A percentile compares a stretch with the other conserved stretches of the same genome.
phyloP scores from a whole-genome alignment of 1,140 invertebrate species.

The Globodera ellingtonae region DNA sequence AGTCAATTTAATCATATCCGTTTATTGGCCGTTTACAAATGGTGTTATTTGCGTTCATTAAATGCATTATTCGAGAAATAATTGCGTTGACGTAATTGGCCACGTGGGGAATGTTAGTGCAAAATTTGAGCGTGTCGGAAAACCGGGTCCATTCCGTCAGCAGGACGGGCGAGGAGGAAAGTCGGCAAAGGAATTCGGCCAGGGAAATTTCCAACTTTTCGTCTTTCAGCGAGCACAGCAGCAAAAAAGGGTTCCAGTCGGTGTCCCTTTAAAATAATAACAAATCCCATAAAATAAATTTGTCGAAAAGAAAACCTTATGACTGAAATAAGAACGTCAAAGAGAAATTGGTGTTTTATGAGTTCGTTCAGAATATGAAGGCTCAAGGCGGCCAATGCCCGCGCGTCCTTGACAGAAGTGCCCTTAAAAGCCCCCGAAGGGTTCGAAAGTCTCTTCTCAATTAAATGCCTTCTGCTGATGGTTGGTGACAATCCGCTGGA shows the following conservation, averaged over 20 bases:
- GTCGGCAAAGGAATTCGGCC: background rate
- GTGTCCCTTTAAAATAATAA: background rate
- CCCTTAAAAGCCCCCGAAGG: too few relatives aligned
- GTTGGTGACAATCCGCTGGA: background rate
- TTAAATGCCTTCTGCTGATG: background rate
- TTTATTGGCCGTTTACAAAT: too few relatives aligned
- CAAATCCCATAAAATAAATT: background rate
- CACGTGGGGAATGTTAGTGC: background rate
- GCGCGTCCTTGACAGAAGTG: too few relatives aligned
- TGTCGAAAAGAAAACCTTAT: background rate
- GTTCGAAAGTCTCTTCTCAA: too few relatives aligned
- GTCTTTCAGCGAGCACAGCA: background rate
- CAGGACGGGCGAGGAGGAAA: background rate
- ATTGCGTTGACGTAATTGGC: background rate
- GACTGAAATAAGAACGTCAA: background rate
- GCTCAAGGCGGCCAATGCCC: background rate
- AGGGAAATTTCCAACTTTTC: background rate
- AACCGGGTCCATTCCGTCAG: background rate
- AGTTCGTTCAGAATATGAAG: background rate
- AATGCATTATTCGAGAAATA: constrained; percentile 3
- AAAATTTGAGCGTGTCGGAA: background rate
- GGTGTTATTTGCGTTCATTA: background rate
- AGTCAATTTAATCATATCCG: too few relatives aligned
- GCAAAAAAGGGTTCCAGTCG: background rate
- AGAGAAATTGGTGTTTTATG: background rate